Evolutionary conservation across 2,113 vertebrate species (phyloP), one percentile per base, ranked within the genome.

Genomic region (Prinia subflava): DNA sequence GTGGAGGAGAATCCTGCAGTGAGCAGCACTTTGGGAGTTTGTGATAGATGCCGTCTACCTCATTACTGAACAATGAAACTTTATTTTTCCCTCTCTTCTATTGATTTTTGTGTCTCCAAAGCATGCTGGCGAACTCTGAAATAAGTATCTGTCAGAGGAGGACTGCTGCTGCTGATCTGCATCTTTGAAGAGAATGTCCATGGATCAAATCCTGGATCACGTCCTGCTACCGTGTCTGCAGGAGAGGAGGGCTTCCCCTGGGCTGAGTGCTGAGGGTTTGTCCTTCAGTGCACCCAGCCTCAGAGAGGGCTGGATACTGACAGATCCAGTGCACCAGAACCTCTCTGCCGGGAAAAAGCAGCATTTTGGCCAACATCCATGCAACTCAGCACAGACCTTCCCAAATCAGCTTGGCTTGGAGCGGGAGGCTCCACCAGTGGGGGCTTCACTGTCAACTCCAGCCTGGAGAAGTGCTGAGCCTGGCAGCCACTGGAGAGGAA

Each of bases 51-150:
- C 92, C 0, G 17, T 95, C 94, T 90, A 92, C 85, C 94, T 95
- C 96, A 95, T 97, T 96, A 96, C 89, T 46, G 92, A 82, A 92
- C 96, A 91, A 94, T 90, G 94, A 95, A 97, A 97, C 92, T 96
- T 94, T 93, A 95, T 95, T 91, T 92, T 97, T 97, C 96, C 78
- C 81, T 95, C 85, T 90, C 76, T 97, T 96, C 88, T 96, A 96
- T 97, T 95, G 97, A 97, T 97, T 97, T 97, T 96, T 84, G 88
- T 91, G 95, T 90, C 94, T 97, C 95, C 85, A 88, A 91, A 95
- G 92, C 86, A 33, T 7, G 33, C 86, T 84, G 96, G 83, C 4
- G 5, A 96, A 80, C 89, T 92, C 94, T 90, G 91, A 97, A 97
- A 95, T 95, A 95, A 96, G 46, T 89, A 92, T 93, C 90, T 96